Conservation (phyloP, 2,113 vertebrate species). For the Hypocryptadius cinnamomeus region DNA sequence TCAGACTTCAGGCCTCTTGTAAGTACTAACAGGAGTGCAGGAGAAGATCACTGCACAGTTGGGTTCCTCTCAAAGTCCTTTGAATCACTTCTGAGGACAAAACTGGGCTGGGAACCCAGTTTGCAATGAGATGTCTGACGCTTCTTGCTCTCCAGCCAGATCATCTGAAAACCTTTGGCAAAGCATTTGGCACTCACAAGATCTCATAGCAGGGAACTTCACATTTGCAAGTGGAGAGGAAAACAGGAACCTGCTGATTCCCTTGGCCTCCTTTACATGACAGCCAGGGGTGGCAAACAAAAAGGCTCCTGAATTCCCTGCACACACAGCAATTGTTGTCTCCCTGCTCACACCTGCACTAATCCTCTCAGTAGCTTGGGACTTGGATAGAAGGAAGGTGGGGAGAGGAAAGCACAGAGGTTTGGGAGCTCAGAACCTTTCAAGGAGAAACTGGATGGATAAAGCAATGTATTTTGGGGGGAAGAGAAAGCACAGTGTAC, state of each 20-base stretch:
- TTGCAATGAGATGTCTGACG: conserved; percentile 20
- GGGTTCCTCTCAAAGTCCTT: neutral
- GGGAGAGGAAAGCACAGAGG: neutral
- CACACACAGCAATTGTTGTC: neutral
- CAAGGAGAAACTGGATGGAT: neutral
- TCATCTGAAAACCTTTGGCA: conserved; percentile 43
- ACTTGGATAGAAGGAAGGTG: neutral
- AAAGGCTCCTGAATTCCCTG: neutral
- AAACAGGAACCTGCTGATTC: conserved; percentile 15
- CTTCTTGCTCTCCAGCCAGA: conserved; percentile 50
- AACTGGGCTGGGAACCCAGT: conserved; percentile 22
- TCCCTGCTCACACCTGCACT: neutral
- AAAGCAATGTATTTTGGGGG: neutral
- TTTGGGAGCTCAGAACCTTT: neutral
- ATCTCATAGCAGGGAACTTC: conserved; percentile 10
- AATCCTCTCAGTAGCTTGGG: neutral
- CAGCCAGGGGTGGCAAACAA: neutral
- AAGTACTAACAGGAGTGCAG: neutral
- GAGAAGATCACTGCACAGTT: neutral
- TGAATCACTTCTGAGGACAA: neutral
- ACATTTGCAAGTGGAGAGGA: conserved; percentile 33
- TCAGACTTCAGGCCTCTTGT: neutral
- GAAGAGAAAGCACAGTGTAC: neutral
- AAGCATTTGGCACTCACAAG: neutral
- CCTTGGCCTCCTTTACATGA: neutral